Evolutionary conservation across 2,113 vertebrate genomes (phyloP), one percentile per base, ranked within the genome.

Genomic region (Nansenia antarctica): DNA sequence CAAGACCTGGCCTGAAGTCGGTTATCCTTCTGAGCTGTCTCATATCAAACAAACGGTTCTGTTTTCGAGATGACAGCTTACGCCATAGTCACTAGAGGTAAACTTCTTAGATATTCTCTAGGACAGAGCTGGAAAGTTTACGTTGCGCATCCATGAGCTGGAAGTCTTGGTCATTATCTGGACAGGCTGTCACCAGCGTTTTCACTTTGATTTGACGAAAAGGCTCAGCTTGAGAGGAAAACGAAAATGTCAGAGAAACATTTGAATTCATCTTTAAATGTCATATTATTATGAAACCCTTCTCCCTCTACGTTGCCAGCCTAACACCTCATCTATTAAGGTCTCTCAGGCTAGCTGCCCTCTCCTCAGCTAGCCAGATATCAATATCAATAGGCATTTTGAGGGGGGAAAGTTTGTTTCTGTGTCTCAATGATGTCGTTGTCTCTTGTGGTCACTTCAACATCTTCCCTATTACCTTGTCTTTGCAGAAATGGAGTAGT

Each of bases 261-360:
- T 55, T 55, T 34, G 52, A 31, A 66, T 22, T 67, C 53, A 27
- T 24, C 32, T 58, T 45, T 57, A 68, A 45, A 68, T 22, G 35
- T 4, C 37, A 59, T 42, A 42, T 42, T 9, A 27, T 27, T 30
- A 30, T 57, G 26, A 57, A 57, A 14, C 27, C 27, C 45, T 29
- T 24, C 54, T 27, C 37, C 34, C 26, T 5, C 54, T 2, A 57
- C 3, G 24, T 30, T 15, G 54, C 29, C 54, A 30, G 54, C 11
- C 29, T 6, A 15, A 30, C 27, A 29, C 26, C 5, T 15, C 5
- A 57, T 57, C 54, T 5, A 30, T 12, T 12, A 7, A 15, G 27
- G 14, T 18, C 39, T 42, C 39, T 5, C 18, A 42, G n/a, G n/a
- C n/a, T n/a, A n/a, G n/a, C n/a, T n/a, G n/a, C n/a, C n/a, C n/a